These are phyloP conservation scores for Escarpia spicata DNA, from an alignment of 2,888 invertebrate genomes.

Conservation along the genomic window DNA sequence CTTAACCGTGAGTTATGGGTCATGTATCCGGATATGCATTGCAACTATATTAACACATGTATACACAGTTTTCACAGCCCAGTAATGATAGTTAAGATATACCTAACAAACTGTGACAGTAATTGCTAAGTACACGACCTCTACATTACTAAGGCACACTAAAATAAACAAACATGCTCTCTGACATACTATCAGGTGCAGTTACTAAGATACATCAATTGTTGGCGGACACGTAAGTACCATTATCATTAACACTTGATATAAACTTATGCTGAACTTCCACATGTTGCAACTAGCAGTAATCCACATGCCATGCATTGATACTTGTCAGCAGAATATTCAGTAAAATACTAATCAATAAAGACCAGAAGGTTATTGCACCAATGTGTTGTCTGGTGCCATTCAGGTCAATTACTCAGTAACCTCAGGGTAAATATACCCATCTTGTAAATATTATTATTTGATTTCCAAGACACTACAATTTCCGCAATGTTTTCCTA, in stretches of 20 bases:
- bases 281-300: neutral
- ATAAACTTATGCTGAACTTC: neutral
- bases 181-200: too few relatives aligned
- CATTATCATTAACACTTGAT: neutral
- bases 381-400: neutral
- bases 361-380: neutral
- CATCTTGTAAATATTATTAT: neutral
- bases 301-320: neutral
- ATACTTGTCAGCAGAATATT: neutral
- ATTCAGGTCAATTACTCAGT: neutral
- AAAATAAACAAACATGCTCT: too few relatives aligned
- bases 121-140: too few relatives aligned
- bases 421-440: neutral
- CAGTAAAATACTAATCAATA: neutral
- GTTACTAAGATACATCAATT: neutral
- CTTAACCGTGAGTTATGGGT: too few relatives aligned
- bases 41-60: too few relatives aligned
- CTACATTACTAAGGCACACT: too few relatives aligned
- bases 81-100: too few relatives aligned
- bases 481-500: neutral
- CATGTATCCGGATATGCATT: too few relatives aligned
- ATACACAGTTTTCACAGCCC: too few relatives aligned
- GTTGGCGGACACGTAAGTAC: neutral
- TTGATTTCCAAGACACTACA: neutral
- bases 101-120: too few relatives aligned